Evolutionary conservation across 2,888 invertebrate species (phyloP).

Genomic region (Agrotis puta): DNA sequence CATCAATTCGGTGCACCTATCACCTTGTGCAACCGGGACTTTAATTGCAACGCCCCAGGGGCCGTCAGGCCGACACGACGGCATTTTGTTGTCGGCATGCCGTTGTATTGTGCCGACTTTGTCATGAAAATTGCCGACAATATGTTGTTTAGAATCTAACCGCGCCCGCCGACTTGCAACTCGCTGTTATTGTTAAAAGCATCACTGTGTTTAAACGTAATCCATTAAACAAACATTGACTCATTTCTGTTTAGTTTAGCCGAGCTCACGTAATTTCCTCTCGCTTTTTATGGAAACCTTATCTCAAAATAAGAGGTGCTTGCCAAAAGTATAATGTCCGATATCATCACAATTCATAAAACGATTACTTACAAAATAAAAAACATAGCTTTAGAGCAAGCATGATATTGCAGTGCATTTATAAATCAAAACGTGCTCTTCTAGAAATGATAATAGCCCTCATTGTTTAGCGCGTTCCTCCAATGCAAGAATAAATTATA

Average conservation of each 20-base stretch:
- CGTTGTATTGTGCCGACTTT: slow-evolving; percentile 77
- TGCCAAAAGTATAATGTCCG: slow-evolving; percentile 4
- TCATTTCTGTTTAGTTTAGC: slow-evolving; percentile 22
- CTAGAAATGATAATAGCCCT: slow-evolving; percentile 84
- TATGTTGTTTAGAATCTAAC: slow-evolving; percentile 74
- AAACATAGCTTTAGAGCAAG: slow-evolving; percentile 38
- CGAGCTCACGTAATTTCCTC: slow-evolving; percentile 14
- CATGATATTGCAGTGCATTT: slow-evolving; percentile 66
- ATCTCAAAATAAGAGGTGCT: neutral
- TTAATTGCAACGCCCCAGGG: slow-evolving; percentile 88
- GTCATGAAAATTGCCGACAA: slow-evolving; percentile 81
- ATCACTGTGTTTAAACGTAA: slow-evolving; percentile 54
- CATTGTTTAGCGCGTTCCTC: slow-evolving; percentile 85
- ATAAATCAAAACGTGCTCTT: slow-evolving; percentile 79
- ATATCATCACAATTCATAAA: slow-evolving; percentile 17
- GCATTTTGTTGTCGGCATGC: slow-evolving; percentile 81
- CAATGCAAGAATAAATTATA: slow-evolving; percentile 89
- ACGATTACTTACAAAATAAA: slow-evolving; percentile 31
- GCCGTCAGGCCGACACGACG: slow-evolving; percentile 83
- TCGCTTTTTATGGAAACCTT: slow-evolving; percentile 32
- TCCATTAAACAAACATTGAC: slow-evolving; percentile 46
- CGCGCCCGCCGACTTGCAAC: slow-evolving; percentile 72
- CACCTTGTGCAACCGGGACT: slow-evolving; percentile 79
- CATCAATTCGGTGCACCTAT: slow-evolving; percentile 78
- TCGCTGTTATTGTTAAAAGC: slow-evolving; percentile 65